Evolutionary conservation across 2,113 vertebrate species (phyloP), one percentile per base, ranked within the genome.

Genomic region (Mandrillus leucophaeus): DNA sequence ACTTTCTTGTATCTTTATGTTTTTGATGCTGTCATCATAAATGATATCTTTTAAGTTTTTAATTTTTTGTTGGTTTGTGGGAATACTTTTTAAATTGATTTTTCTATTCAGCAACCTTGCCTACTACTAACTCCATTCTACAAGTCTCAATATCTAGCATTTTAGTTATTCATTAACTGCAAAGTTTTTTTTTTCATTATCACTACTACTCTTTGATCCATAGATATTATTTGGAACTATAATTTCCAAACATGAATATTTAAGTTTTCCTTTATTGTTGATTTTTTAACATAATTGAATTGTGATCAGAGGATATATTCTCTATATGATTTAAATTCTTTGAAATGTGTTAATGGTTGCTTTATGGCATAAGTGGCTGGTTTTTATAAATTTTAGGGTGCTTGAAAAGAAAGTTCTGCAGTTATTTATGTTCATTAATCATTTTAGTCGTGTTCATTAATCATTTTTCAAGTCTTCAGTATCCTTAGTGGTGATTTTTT

Each of bases 31-130:
- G 6, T 57, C 79, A 18, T 89, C 79, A 18, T 89, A 61, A 55
- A 45, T 55, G 22, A 7, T 55, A 43, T 52, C 38, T 52, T 88
- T 91, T 55, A 89, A 64, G 50, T 75, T 66, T 78, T 66, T 93
- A 68, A 6, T 72, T 81, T 79, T 8, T 87, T 89, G 16, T 22
- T 85, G 16, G 8, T 50, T 68, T 0, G 4, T 59, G 14, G 14
- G 83, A 70, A 96, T 76, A 40, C 17, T 96, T 92, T 59, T 50
- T 59, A 61, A 25, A 66, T 84, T 68, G 48, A 52, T 68, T 96
- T 45, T 93, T 93, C 85, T 75, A 5, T 93, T 93, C 59, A 43
- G 11, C 23, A 79, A 85, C 20, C 50, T 90, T 59, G 38, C 59
- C 45, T 45, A 59, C 22, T n/a, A 83, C 1, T 0, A 52, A 3